Base-by-base conservation (phyloP, 2,888 invertebrate species). In the Tenthredo livida region DNA sequence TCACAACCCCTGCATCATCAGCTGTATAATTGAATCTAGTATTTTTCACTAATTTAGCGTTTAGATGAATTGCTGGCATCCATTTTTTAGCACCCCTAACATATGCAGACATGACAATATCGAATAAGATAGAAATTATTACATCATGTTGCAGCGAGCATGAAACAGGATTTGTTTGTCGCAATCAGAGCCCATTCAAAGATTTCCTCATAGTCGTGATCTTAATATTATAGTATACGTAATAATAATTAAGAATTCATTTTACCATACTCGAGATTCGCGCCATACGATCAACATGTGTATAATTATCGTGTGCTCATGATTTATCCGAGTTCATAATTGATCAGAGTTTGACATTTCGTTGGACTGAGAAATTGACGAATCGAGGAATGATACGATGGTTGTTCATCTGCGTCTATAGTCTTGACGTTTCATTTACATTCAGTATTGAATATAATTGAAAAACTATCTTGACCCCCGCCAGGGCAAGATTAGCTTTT, bases 111-210 rank as follows among this genome's bases (percentile, higher is more conserved):
- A 40, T 7, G 37, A 72, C 29, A 17, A 72, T 72, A n/a, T 72
- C 70, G n/a, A n/a, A 72, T n/a, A 7, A 72, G n/a, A 61, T 61
- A 25, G 61, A 54, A 54, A n/a, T 54, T 61, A 3, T 61, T 61
- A 12, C 61, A 21, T 21, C 61, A 25, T 61, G 9, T n/a, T 58
- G 25, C 61, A 61, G 12, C 25, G 61, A 33, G 21, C 29, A 61
- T n/a, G 61, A 80, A 40, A 80, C 61, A 40, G 50, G 37, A 37
- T 61, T 58, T 80, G 61, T 61, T 80, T 80, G 80, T 80, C 80
- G 80, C 80, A 80, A 80, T 80, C 80, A 80, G 40, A 80, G 21
- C 61, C 80, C 61, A 80, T 80, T 80, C 80, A 80, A 80, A 80
- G 61, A 80, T 61, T 37, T 73, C 43, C 43, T 21, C 77, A 80